A percentile compares a stretch with the other conserved stretches of the same genome.
phyloP scores from a whole-genome alignment of 2,888 invertebrate species.

The Coelopa pilipes region DNA sequence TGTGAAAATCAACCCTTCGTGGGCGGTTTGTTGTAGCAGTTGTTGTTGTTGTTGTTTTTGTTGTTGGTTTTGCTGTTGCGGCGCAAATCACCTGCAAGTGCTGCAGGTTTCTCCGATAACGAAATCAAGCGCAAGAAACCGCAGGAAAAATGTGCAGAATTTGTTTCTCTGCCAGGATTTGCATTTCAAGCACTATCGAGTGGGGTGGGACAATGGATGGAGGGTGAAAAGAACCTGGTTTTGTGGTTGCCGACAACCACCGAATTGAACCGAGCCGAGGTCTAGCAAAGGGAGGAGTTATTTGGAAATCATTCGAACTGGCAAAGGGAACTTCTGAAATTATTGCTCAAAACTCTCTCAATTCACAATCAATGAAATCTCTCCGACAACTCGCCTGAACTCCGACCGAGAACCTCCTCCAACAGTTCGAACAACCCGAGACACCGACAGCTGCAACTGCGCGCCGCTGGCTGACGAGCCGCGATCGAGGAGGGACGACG shows the following conservation, averaged over 20 bases:
- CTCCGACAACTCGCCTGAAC: too few species aligned
- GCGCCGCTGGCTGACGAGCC: too few species aligned
- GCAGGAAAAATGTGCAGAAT: slow-evolving; percentile 12
- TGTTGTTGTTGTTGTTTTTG: neutral
- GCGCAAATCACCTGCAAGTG: slow-evolving; percentile 20
- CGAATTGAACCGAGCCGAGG: neutral
- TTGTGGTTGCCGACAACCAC: neutral
- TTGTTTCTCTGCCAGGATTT: slow-evolving; percentile 6
- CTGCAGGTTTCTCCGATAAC: slow-evolving; percentile 9
- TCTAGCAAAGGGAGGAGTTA: neutral
- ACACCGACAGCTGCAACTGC: slow-evolving; percentile 40
- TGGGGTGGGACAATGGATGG: neutral
- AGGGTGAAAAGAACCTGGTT: neutral
- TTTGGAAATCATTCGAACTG: too few species aligned
- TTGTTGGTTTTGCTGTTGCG: neutral
- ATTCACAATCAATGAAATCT: too few species aligned
- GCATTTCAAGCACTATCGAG: slow-evolving; percentile 1
- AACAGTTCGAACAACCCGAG: neutral
- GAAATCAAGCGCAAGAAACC: slow-evolving; percentile 19
- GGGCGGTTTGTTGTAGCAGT: neutral
- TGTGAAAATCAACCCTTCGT: too few species aligned
- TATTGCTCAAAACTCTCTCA: too few species aligned
- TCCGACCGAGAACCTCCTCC: neutral
- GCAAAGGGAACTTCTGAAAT: too few species aligned
- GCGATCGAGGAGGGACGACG: neutral